Evolutionary conservation across 2,888 invertebrate genomes (phyloP).

Genomic region (Dinocampus coccinellae): DNA sequence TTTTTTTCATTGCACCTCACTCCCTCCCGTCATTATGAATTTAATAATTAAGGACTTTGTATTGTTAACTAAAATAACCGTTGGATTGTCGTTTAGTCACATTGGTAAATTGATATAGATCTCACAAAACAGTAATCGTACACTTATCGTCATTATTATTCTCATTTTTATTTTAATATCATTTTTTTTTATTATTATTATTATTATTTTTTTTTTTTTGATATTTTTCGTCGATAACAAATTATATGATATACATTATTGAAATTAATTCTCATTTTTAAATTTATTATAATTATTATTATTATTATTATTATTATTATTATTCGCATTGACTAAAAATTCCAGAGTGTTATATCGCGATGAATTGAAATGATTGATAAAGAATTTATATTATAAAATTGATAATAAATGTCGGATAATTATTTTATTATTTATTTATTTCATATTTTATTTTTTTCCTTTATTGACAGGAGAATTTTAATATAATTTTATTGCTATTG

Average conservation of each 20-base stretch:
- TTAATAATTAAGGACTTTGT: constrained; percentile 3
- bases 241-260: not conserved
- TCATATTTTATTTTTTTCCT: not conserved
- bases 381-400: not conserved
- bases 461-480: not conserved
- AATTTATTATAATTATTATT: not conserved
- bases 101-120: constrained; percentile 8
- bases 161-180: no score
- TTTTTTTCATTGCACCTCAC: no score
- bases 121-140: not conserved
- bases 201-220: not conserved
- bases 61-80: not conserved
- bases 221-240: not conserved
- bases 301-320: no score
- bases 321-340: not conserved
- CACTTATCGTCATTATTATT: constrained; percentile 6
- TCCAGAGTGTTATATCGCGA: not conserved
- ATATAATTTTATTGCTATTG: no score
- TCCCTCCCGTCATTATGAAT: not conserved
- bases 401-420: not conserved
- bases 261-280: not conserved
- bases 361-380: not conserved
- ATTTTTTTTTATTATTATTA: not conserved
- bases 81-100: not conserved
- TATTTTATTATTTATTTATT: not conserved